phyloP scores from a whole-genome alignment of 2,113 vertebrate species.

The Dromas ardeola region DNA sequence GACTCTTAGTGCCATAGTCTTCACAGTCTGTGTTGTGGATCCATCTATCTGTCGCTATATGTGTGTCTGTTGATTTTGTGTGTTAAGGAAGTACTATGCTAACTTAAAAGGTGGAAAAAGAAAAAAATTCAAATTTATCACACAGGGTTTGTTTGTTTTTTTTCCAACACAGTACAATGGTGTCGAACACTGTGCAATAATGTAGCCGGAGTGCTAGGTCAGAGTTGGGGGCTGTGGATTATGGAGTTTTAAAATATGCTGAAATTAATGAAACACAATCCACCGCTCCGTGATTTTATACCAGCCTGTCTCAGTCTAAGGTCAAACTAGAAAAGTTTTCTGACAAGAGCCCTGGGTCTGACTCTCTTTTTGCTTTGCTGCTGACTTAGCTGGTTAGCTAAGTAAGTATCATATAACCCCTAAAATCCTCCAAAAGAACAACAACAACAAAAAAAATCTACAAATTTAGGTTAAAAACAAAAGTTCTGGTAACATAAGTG shows the following conservation, averaged over 20 bases:
- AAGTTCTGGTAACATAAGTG: slow-evolving; percentile 71
- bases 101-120: not conserved
- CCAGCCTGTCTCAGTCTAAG: slow-evolving; percentile 67
- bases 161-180: rapidly evolving
- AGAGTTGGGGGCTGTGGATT: not conserved
- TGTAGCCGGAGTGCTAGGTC: not conserved
- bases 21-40: not conserved
- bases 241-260: not conserved
- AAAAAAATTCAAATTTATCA: not conserved
- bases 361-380: slow-evolving; percentile 10
- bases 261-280: slow-evolving; percentile 56
- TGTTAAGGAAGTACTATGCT: not conserved
- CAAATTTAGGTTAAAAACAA: slow-evolving; percentile 78
- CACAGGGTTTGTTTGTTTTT: not conserved
- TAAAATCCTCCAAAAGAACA: not conserved
- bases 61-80: not conserved
- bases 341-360: slow-evolving; percentile 50
- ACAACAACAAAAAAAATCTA: not conserved
- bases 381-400: slow-evolving; percentile 51
- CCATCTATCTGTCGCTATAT: not conserved
- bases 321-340: slow-evolving; percentile 77
- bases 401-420: slow-evolving; percentile 8
- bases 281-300: slow-evolving; percentile 66
- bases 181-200: rapidly evolving
- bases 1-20: not conserved